These are phyloP conservation scores for Megalops cyprinoides DNA, from an alignment of 2,797 vertebrate species.

Conservation along the genomic window DNA sequence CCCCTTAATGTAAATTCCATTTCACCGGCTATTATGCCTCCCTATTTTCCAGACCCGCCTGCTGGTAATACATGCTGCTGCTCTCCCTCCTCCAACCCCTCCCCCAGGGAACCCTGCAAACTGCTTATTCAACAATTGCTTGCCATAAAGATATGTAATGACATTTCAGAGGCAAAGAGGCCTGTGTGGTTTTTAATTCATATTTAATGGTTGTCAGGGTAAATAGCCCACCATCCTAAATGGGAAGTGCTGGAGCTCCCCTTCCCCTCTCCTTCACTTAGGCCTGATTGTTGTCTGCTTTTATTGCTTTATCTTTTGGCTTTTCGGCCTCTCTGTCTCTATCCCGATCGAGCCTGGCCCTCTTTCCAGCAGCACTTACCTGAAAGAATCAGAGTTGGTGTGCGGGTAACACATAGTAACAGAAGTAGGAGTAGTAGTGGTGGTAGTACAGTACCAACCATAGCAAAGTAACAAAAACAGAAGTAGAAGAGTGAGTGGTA, in stretches of 20 bases:
- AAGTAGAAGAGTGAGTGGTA: not conserved
- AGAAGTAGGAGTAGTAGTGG: not conserved
- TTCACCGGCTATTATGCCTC: slow-evolving; percentile 79
- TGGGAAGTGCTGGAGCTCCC: slow-evolving; percentile 61
- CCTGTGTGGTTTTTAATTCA: slow-evolving; percentile 86
- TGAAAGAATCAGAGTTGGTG: not conserved
- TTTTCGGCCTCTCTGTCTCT: slow-evolving; percentile 29
- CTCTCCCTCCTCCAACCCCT: slow-evolving; percentile 36
- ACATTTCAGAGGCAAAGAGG: slow-evolving; percentile 83
- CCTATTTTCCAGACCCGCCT: slow-evolving; percentile 65
- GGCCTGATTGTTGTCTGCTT: slow-evolving; percentile 64
- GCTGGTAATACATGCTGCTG: slow-evolving; percentile 61
- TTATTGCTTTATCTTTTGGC: slow-evolving; percentile 34
- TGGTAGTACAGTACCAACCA: no score
- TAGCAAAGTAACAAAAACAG: no score
- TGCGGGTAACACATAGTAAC: not conserved
- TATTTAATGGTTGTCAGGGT: slow-evolving; percentile 82
- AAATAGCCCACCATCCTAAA: slow-evolving; percentile 80
- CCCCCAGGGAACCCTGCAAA: slow-evolving; percentile 75
- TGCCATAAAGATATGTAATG: slow-evolving; percentile 83
- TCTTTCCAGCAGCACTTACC: slow-evolving; percentile 7
- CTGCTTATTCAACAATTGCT: slow-evolving; percentile 84
- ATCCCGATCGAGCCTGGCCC: not conserved
- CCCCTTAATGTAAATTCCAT: slow-evolving; percentile 83
- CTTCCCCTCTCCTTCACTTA: slow-evolving; percentile 69